phyloP scores from a whole-genome alignment of 2,888 invertebrate genomes.

The Mythimna lalbum region DNA sequence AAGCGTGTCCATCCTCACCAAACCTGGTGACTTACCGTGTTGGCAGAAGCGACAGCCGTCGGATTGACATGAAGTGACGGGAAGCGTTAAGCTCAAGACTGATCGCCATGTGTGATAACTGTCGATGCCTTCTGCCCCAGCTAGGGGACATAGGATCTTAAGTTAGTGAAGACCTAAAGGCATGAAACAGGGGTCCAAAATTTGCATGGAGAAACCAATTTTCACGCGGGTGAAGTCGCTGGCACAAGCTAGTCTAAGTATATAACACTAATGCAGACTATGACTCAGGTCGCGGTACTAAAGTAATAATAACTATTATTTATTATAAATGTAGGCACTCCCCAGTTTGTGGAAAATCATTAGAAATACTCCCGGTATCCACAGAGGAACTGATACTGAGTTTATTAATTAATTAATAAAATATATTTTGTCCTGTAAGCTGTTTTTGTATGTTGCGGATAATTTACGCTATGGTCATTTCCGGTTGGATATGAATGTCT shows the following conservation, averaged over 20 bases:
- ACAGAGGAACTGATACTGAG: conserved; percentile 9
- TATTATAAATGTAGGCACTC: conserved; percentile 29
- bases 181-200: no score
- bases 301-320: conserved; percentile 31
- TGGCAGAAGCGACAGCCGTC: no score
- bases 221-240: no score
- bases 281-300: conserved; percentile 49
- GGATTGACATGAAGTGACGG: no score
- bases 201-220: no score
- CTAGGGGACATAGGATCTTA: no score
- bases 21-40: no score
- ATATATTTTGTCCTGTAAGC: conserved; percentile 20
- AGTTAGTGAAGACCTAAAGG: no score
- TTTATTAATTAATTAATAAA: conserved; percentile 30
- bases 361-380: conserved; percentile 46
- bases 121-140: no score
- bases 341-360: conserved; percentile 51
- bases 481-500: conserved; percentile 10
- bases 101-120: no score
- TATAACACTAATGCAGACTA: conserved; percentile 16
- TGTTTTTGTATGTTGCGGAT: conserved; percentile 12
- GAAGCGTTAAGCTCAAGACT: no score
- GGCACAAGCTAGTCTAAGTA: neutral
- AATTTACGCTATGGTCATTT: conserved; percentile 5
- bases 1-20: no score